A percentile compares a stretch with the other conserved stretches of the same genome.
phyloP scores from a whole-genome alignment of 1,140 invertebrate genomes.

The Heliconius hewitsoni region DNA sequence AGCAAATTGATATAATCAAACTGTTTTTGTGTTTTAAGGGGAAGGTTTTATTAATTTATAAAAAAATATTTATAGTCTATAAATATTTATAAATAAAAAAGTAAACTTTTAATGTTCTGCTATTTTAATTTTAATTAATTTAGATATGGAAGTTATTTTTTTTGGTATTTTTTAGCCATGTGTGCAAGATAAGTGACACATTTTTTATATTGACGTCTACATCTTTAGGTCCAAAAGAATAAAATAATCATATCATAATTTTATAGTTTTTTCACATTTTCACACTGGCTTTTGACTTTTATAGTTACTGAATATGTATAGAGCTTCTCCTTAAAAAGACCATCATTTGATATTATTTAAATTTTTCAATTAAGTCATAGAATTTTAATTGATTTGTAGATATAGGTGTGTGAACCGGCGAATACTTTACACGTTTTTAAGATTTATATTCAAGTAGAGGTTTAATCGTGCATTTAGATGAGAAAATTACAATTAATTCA shows the following conservation, averaged over 20 bases:
- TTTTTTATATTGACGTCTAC: too few relatives aligned
- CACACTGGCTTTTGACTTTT: neutral
- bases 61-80: neutral
- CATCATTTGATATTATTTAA: slow-evolving; percentile 49
- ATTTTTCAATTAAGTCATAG: slow-evolving; percentile 63
- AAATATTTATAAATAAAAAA: too few relatives aligned
- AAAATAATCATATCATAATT: too few relatives aligned
- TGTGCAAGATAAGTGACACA: too few relatives aligned
- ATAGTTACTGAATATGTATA: neutral
- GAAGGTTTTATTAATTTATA: neutral
- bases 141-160: too few relatives aligned
- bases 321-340: slow-evolving; percentile 31
- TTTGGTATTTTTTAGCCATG: too few relatives aligned
- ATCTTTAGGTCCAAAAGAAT: too few relatives aligned
- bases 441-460: slow-evolving; percentile 35
- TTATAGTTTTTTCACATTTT: too few relatives aligned
- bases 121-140: too few relatives aligned
- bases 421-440: slow-evolving; percentile 32
- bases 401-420: slow-evolving; percentile 38
- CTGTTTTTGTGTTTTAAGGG: slow-evolving; percentile 12
- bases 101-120: too few relatives aligned
- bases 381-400: slow-evolving; percentile 55
- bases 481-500: slow-evolving; percentile 23
- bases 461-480: slow-evolving; percentile 35
- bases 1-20: slow-evolving; percentile 26